These are phyloP conservation scores for Herminia tarsipennalis DNA, from an alignment of 2,888 invertebrate genomes.

Conservation along the genomic window DNA sequence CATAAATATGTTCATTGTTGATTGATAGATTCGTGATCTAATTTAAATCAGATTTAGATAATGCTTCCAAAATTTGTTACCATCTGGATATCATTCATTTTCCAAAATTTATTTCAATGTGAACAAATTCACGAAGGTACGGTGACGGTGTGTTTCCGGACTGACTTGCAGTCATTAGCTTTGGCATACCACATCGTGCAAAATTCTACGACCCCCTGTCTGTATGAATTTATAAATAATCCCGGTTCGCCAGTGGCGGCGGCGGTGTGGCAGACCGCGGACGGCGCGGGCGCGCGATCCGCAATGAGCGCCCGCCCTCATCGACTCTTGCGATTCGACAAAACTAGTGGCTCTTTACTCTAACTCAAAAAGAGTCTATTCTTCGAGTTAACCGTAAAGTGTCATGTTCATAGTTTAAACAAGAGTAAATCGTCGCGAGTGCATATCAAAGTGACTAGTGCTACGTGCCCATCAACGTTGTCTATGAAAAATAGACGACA, in stretches of 20 bases:
- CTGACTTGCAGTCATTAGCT: slow-evolving; percentile 68
- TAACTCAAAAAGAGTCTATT: slow-evolving; percentile 26
- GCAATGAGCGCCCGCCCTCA: slow-evolving; percentile 66
- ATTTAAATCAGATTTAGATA: too few species aligned
- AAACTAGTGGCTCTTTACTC: slow-evolving; percentile 45
- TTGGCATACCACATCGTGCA: slow-evolving; percentile 77
- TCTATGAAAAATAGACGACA: slow-evolving; percentile 43
- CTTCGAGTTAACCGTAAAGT: slow-evolving; percentile 18
- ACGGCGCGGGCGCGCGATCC: slow-evolving; percentile 84
- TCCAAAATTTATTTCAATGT: neutral
- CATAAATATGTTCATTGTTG: slow-evolving; percentile 10
- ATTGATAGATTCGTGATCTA: neutral
- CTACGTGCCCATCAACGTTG: slow-evolving; percentile 31
- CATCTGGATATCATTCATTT: too few species aligned
- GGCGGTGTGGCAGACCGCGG: slow-evolving; percentile 81
- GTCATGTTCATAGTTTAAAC: slow-evolving; percentile 16
- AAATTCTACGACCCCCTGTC: slow-evolving; percentile 85
- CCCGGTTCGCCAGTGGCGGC: slow-evolving; percentile 83
- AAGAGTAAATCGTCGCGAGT: slow-evolving; percentile 47
- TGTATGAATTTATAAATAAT: slow-evolving; percentile 84
- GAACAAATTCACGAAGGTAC: slow-evolving; percentile 14
- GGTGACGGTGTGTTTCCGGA: slow-evolving; percentile 63
- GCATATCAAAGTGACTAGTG: slow-evolving; percentile 47
- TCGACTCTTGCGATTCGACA: slow-evolving; percentile 69
- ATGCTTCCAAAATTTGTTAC: too few species aligned